These are phyloP conservation scores for Paragorgia papillata DNA, from an alignment of 92 coral and sea anemone genomes.

Conservation along the genomic window DNA sequence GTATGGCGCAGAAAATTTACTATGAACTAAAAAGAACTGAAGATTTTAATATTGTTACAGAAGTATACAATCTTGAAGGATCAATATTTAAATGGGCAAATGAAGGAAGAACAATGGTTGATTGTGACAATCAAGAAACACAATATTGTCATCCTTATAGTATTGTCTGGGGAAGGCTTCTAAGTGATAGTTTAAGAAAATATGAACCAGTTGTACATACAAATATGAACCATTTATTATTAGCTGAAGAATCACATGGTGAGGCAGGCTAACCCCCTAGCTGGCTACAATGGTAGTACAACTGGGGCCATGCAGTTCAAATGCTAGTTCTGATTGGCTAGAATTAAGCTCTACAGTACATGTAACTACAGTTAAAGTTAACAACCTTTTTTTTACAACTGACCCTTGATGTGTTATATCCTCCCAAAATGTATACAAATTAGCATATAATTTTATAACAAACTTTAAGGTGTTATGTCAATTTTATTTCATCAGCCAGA, in stretches of 20 bases:
- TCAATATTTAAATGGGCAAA: slow-evolving; percentile 97
- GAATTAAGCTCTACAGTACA: too few species aligned
- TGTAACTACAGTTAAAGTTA: too few species aligned
- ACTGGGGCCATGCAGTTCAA: too few species aligned
- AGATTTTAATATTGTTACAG: slow-evolving; percentile 44
- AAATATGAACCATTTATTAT: background rate
- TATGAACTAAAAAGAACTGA: slow-evolving; percentile 56
- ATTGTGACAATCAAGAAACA: slow-evolving; percentile 48
- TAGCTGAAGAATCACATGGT: background rate
- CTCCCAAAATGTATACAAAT: too few species aligned
- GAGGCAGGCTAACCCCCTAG: too few species aligned
- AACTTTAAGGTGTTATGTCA: too few species aligned
- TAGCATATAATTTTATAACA: too few species aligned
- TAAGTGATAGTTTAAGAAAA: slow-evolving; percentile 61
- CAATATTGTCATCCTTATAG: slow-evolving; percentile 81
- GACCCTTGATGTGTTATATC: too few species aligned
- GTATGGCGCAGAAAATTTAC: slow-evolving; percentile 62
- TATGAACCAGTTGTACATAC: slow-evolving; percentile 54
- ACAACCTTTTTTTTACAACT: too few species aligned
- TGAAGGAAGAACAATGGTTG: slow-evolving; percentile 71
- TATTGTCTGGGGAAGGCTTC: slow-evolving; percentile 75
- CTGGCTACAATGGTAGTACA: too few species aligned
- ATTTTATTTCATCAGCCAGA: too few species aligned
- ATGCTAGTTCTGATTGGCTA: too few species aligned
- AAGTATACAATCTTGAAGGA: slow-evolving; percentile 86